phyloP scores from a whole-genome alignment of 2,113 vertebrate genomes.

The Cebidichthys violaceus region DNA sequence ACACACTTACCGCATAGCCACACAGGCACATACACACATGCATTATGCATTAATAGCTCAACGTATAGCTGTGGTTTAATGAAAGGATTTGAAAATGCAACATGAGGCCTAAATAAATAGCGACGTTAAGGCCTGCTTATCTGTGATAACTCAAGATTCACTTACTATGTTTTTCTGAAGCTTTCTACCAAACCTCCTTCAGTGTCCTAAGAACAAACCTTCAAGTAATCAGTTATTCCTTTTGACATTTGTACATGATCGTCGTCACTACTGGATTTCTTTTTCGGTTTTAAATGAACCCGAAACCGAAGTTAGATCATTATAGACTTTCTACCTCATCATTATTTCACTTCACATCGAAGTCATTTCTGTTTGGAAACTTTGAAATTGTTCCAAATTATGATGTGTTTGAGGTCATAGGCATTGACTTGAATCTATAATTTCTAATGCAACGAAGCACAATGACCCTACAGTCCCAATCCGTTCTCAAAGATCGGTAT shows the following conservation, averaged over 20 bases:
- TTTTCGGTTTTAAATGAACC: not conserved
- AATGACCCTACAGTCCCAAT: not conserved
- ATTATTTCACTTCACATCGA: not conserved
- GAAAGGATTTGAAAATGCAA: not conserved
- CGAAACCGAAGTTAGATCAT: not conserved
- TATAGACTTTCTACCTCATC: not conserved
- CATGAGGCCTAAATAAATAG: not conserved
- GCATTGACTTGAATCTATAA: not conserved
- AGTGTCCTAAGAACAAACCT: not conserved
- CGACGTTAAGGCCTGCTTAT: not conserved
- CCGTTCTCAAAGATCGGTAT: not conserved
- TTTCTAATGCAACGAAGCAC: not conserved
- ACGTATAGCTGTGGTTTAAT: conserved; percentile 5
- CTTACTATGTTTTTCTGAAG: not conserved
- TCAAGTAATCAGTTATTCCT: not conserved
- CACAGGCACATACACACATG: not conserved
- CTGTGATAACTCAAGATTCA: not conserved
- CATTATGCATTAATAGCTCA: conserved; percentile 33
- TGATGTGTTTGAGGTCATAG: not conserved
- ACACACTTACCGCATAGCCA: not conserved
- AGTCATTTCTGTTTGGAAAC: not conserved
- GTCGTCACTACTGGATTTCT: not conserved
- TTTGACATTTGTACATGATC: no score
- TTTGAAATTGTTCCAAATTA: not conserved
- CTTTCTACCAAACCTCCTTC: not conserved